Base-by-base conservation (phyloP, 2,888 invertebrate genomes). In the Ommatoiulus sabulosus region DNA sequence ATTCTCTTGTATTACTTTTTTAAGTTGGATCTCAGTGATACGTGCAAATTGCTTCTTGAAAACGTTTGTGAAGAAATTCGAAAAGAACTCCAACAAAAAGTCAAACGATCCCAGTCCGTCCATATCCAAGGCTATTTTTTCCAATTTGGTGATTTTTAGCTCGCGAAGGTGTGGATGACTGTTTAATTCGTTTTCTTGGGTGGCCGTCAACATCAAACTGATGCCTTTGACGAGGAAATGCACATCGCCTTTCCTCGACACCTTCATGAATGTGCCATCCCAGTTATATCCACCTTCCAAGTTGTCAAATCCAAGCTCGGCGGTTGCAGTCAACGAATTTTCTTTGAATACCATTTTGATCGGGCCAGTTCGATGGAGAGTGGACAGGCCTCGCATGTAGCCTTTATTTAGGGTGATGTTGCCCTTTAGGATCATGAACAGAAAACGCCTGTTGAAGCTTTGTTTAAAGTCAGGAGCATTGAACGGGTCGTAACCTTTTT, bases 41-140 rank as follows among this genome's bases (percentile, higher is more conserved):
- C 84, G 43, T 35, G 89, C 44, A 17, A 90, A 89, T 93, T 97
- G 97, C 92, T 97, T 96, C 88, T 97, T 94, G 90, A 98, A 93
- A 86, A 97, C 93, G 94, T 98, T 97, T 0, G 97, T 97, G 87
- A 97, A 91, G 86, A 97, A 94, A 92, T 97, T 98, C 0, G 97
- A 94, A 5, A 94, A 94, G 89, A 96, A 95, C 93, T 98, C 97
- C 89, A 97, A 93, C 0, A 96, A 92, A 91, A 97, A 97, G 93
- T 98, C 97, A 20, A 96, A 90, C 0, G 97, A 96, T n/a, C 97
- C 97, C 0, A 97, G 96, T 0, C 97, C 97, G 91, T 97, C 95
- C 91, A 90, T 87, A 57, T 90, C 90, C 20, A 84, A 63, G 2
- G 20, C 80, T 8, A 90, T 20, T 63, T 89, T 86, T 17, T 89